A percentile compares a stretch with the other conserved stretches of the same genome.
These are phyloP conservation scores for Hyposoter didymator DNA, from an alignment of 2,888 invertebrate species.

Conservation along the genomic window DNA sequence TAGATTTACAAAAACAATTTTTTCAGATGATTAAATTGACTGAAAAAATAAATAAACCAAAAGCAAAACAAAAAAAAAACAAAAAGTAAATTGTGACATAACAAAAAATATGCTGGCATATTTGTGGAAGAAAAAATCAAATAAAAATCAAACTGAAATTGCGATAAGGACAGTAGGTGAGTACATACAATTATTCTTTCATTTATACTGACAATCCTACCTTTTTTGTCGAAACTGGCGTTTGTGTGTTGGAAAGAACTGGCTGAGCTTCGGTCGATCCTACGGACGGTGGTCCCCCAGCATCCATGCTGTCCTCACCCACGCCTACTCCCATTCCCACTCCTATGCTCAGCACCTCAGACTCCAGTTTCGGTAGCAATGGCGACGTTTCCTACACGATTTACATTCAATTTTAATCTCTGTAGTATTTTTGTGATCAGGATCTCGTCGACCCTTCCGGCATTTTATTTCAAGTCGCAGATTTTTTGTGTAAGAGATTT, in stretches of 20 bases:
- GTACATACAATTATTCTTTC: constrained; percentile 60
- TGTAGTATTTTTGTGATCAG: constrained; percentile 15
- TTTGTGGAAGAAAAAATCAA: constrained; percentile 75
- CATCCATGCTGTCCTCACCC: constrained; percentile 84
- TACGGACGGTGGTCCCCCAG: constrained; percentile 91
- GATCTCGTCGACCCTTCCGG: neutral
- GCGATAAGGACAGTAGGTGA: constrained; percentile 70
- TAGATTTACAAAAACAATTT: constrained; percentile 26
- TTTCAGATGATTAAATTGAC: neutral
- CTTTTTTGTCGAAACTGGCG: constrained; percentile 83
- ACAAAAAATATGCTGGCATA: constrained; percentile 83
- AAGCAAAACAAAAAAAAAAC: constrained; percentile 8
- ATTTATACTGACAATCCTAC: constrained; percentile 77
- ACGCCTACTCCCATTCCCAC: constrained; percentile 82
- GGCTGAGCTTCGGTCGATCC: constrained; percentile 87
- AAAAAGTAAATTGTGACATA: constrained; percentile 61
- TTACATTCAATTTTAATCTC: constrained; percentile 76
- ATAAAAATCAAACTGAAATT: constrained; percentile 70
- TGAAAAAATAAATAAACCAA: neutral
- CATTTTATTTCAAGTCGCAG: constrained; percentile 16
- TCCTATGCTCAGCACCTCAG: constrained; percentile 83
- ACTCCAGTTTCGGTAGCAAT: constrained; percentile 83
- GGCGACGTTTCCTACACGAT: constrained; percentile 83
- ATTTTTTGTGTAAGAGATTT: neutral
- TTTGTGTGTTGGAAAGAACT: constrained; percentile 82